Base-by-base conservation (phyloP, 2,797 vertebrate species). In the Aselliscus stoliczkanus region DNA sequence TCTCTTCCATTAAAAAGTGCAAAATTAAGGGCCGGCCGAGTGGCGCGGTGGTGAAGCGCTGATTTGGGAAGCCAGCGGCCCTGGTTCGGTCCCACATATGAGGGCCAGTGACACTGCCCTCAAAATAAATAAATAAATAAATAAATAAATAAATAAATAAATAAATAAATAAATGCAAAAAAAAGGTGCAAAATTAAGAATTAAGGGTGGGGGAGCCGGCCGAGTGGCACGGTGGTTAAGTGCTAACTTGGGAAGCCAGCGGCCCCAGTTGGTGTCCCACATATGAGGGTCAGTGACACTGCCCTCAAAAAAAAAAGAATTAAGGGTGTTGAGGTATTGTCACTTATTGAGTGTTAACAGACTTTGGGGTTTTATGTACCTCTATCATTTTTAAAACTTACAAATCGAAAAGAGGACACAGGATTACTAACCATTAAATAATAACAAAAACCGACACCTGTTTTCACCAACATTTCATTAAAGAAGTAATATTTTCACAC, bases 1-100 rank as follows among this genome's bases (percentile, higher is more conserved):
- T 79, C 47, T 80, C 5, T 77, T 94, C 5, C 23, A 3, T 82
- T 82, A 54, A 70, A 70, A 90, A 64, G 4, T 37, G 5, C 31
- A 82, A 72, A 87, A 25, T 56, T 80, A 86, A 96, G 44, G 86
- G n/a, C n/a, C n/a, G n/a, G n/a, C n/a, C n/a, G n/a, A n/a, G n/a
- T n/a, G n/a, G n/a, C n/a, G n/a, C n/a, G n/a, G n/a, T n/a, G n/a
- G n/a, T n/a, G n/a, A n/a, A n/a, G n/a, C n/a, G n/a, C n/a, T n/a
- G n/a, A n/a, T n/a, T n/a, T n/a, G n/a, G n/a, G n/a, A n/a, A n/a
- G n/a, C n/a, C n/a, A n/a, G n/a, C n/a, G n/a, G n/a, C n/a, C n/a
- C n/a, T n/a, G n/a, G n/a, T n/a, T n/a, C n/a, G n/a, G n/a, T n/a
- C n/a, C n/a, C n/a, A n/a, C n/a, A n/a, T n/a, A n/a, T n/a, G n/a